Evolutionary conservation across 2,113 vertebrate species (phyloP).

Genomic region (Myotis yumanensis): DNA sequence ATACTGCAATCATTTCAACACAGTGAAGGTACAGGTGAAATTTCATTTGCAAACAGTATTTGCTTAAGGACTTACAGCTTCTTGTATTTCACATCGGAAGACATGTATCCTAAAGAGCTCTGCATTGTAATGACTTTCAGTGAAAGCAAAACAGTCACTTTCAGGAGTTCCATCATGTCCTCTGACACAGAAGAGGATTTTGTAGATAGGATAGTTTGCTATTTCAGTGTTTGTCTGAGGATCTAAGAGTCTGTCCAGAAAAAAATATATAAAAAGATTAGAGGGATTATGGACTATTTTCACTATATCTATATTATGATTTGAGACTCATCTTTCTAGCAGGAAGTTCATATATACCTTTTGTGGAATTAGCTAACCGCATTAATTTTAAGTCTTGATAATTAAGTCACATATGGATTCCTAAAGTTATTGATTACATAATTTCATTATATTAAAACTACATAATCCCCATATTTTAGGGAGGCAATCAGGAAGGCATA

Average conservation of each 20-base stretch:
- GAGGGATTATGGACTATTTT: not conserved
- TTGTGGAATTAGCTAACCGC: not conserved
- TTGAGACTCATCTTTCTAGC: not conserved
- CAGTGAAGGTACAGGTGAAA: not conserved
- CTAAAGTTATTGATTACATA: not conserved
- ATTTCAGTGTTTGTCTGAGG: constrained; percentile 95
- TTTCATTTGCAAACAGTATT: constrained; percentile 33
- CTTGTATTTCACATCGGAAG: constrained; percentile 98
- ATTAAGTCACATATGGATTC: not conserved
- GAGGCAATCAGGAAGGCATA: not conserved
- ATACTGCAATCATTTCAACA: not conserved
- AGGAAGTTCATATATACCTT: not conserved
- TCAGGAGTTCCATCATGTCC: constrained; percentile 96
- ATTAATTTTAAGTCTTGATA: constrained; percentile 23
- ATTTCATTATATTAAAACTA: not conserved
- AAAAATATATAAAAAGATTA: constrained; percentile 24
- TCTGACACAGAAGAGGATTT: constrained; percentile 98
- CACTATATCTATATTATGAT: not conserved
- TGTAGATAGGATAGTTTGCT: constrained; percentile 98
- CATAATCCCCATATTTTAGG: not conserved
- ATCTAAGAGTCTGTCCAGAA: constrained; percentile 91
- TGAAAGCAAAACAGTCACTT: constrained; percentile 99
- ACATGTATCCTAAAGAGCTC: constrained; percentile 99
- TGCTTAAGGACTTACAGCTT: constrained; percentile 90
- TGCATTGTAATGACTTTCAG: constrained; percentile 98